Evolutionary conservation across 2,113 vertebrate species (phyloP).

Genomic region (Callipepla californica): DNA sequence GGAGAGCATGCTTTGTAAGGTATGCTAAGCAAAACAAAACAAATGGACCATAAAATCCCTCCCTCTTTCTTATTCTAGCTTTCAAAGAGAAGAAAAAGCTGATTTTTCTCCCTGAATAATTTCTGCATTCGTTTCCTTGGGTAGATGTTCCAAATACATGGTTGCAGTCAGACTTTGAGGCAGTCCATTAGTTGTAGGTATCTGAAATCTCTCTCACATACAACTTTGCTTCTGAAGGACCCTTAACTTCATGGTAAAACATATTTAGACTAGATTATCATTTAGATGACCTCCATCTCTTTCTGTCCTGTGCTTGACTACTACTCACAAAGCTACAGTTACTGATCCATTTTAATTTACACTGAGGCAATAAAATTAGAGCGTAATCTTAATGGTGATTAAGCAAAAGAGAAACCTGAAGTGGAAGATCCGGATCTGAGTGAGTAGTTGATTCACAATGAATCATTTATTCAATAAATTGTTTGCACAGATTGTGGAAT

Average conservation of each 20-base stretch:
- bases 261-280: background rate
- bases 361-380: conserved; percentile 9
- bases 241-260: background rate
- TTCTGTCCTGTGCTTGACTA: background rate
- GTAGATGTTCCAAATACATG: background rate
- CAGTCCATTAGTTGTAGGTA: background rate
- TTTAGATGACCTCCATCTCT: background rate
- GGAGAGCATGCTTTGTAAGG: background rate
- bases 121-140: background rate
- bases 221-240: background rate
- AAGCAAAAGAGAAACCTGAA: conserved; percentile 28
- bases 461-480: conserved; percentile 62
- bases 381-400: conserved; percentile 7
- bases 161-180: background rate
- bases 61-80: background rate
- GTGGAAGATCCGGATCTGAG: background rate
- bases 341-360: background rate
- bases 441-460: conserved; percentile 20
- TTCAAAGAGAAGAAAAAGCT: background rate
- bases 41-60: background rate
- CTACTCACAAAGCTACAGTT: background rate
- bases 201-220: background rate
- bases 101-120: background rate
- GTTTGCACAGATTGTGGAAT: conserved; percentile 44
- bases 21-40: background rate